Conservation (phyloP, 2,888 invertebrate species). For the Agonopterix alstromeriana region DNA sequence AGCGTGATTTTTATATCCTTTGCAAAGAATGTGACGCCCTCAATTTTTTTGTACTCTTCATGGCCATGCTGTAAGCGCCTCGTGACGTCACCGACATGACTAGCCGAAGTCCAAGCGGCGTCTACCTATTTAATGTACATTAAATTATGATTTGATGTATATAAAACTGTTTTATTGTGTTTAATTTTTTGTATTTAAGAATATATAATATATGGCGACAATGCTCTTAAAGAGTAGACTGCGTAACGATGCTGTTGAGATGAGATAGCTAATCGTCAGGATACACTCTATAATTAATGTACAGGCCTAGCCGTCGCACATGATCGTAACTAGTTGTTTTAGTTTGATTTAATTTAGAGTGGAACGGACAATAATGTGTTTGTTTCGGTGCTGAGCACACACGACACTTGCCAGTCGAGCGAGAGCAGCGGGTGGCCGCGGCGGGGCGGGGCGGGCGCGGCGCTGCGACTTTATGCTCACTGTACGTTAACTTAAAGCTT, state of each 20-base stretch:
- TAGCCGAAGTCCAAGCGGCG: background rate
- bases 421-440: background rate
- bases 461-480: too few relatives aligned
- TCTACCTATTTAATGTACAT: slow-evolving; percentile 32
- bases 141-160: slow-evolving; percentile 69
- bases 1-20: too few relatives aligned
- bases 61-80: too few relatives aligned
- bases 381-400: slow-evolving; percentile 18
- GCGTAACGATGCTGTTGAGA: slow-evolving; percentile 16
- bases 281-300: slow-evolving; percentile 29
- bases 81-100: too few relatives aligned
- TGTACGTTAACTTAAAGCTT: too few relatives aligned
- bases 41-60: too few relatives aligned
- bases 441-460: background rate
- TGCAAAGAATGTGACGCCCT: too few relatives aligned
- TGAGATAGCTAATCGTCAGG: slow-evolving; percentile 27
- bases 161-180: slow-evolving; percentile 47
- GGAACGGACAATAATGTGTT: slow-evolving; percentile 27
- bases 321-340: slow-evolving; percentile 12
- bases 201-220: slow-evolving; percentile 37
- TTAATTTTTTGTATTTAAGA: slow-evolving; percentile 64
- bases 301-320: slow-evolving; percentile 44
- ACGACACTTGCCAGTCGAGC: background rate
- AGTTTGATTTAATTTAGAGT: slow-evolving; percentile 16
- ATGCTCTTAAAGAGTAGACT: slow-evolving; percentile 48